Base-by-base conservation (phyloP, 1,140 invertebrate genomes). In the Dysdera silvatica region DNA sequence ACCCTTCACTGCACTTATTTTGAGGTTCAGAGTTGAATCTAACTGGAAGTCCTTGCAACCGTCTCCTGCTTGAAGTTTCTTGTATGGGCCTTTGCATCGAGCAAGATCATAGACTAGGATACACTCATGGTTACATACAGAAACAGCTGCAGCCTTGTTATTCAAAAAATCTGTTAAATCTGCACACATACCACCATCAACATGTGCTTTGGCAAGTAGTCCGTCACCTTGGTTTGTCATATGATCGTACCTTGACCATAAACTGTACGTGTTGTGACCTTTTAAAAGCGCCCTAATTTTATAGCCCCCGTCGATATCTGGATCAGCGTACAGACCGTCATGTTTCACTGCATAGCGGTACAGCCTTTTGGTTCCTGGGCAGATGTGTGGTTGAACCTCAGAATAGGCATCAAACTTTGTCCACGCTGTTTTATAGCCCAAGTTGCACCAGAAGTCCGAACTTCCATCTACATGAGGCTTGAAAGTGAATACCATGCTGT, bases 101-200 rank as follows among this genome's bases (percentile, higher is more conserved):
- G 33, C 45, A 24, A 55, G 61, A 23, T 63, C 61, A 14, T 63
- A 63, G 10, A 63, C n/a, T 49, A 55, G 43, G 23, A 63, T 45
- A 10, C 61, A 63, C 12, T 63, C 52, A 23, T 63, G 55, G 16
- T 63, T 40, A 31, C 61, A 63, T 4, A 63, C 26, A 0, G 61
- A 55, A 3, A 63, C 61, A 23, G 61, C 61, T 2, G 41, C 53
- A n/a, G 52, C 26, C 28, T 56, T 63, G 26, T 63, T 53, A 26
- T 63, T 63, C 29, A 63, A 63, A 23, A 55, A 53, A 2, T 56
- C 52, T 12, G 61, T 41, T 20, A 62, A 24, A 31, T 62, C 61
- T 2, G 35, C 28, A n/a, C 61, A 62, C 52, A 62, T 62, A 18
- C 61, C 61, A n/a, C 61, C 61, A 31, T 62, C 61, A 3, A 62